Evolutionary conservation across 2,113 vertebrate species (phyloP), one percentile per base, ranked within the genome.

Genomic region (Poecilia latipinna): DNA sequence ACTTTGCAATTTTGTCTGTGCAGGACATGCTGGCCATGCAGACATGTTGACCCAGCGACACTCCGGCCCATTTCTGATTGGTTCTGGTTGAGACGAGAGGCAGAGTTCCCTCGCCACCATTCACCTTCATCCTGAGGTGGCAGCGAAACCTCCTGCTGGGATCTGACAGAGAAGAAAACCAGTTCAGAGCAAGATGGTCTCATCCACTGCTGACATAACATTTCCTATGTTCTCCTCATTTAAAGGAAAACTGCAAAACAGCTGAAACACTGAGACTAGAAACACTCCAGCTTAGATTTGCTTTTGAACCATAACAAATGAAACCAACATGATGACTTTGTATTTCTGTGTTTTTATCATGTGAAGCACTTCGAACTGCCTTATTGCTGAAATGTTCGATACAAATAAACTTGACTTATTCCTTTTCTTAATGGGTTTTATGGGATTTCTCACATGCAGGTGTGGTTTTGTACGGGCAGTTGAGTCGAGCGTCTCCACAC

Each of bases 401-500:
- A 11, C 2, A 37, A 37, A 37, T 37, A 35, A 35, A 35, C 33
- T 8, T 2, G 33, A 35, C 61, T 28, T 32, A 22, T 22, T 22
- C 17, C 5, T 19, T 4, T 5, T 31, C 61, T 63, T 0, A 7
- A 33, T 12, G 31, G 29, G 51, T 24, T 57, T 57, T 57, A 57
- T 12, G 26, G 24, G 33, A 74, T 31, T 13, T 65, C 90, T 93
- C 84, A 91, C 90, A 57, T 85, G 84, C 54, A 11, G 76, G 67
- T 0, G 61, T 29, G 89, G 94, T 94, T 84, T 98, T 97, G 0
- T 98, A 96, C 65, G 97, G 97, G 19, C 97, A 98, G 95, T 97
- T 94, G 90, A 99, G 96, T 44, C 98, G 95, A 0, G 97, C 97
- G 0, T 98, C 98, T 84, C 98, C 98, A 0, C 98, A 99, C 31